Percentiles rank a stretch among this genome's conserved stretches.
phyloP scores from a whole-genome alignment of 2,888 invertebrate genomes.

The Pyrrhia umbra region DNA sequence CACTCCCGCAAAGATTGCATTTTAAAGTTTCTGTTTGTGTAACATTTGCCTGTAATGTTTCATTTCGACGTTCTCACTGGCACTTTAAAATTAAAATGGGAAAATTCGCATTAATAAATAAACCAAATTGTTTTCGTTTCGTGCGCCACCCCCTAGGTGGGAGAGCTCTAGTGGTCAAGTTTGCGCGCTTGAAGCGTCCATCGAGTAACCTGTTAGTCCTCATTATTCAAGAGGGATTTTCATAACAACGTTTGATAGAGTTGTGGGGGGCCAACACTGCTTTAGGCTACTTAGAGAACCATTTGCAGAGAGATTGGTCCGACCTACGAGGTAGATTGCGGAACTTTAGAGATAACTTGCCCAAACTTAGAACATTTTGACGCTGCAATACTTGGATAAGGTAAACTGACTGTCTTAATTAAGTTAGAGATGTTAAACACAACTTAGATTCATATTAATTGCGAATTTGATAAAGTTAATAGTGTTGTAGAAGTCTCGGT shows the following conservation, averaged over 20 bases:
- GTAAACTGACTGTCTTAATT: slow-evolving; percentile 87
- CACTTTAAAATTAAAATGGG: slow-evolving; percentile 71
- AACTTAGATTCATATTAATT: slow-evolving; percentile 74
- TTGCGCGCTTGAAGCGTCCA: slow-evolving; percentile 52
- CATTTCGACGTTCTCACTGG: slow-evolving; percentile 63
- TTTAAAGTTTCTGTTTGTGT: slow-evolving; percentile 84
- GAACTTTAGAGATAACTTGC: slow-evolving; percentile 87
- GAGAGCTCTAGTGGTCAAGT: slow-evolving; percentile 62
- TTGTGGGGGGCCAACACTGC: slow-evolving; percentile 76
- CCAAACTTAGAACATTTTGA: slow-evolving; percentile 88
- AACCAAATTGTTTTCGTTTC: slow-evolving; percentile 67
- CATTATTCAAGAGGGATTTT: slow-evolving; percentile 79
- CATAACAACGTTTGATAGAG: slow-evolving; percentile 78
- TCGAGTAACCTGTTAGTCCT: slow-evolving; percentile 69
- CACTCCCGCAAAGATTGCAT: slow-evolving; percentile 83
- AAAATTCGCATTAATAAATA: slow-evolving; percentile 61
- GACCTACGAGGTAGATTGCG: slow-evolving; percentile 87
- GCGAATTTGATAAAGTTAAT: slow-evolving; percentile 68
- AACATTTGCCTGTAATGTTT: slow-evolving; percentile 83
- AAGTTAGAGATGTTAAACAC: slow-evolving; percentile 80
- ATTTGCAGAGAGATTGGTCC: slow-evolving; percentile 86
- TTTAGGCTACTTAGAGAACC: slow-evolving; percentile 86
- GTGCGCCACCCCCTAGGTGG: slow-evolving; percentile 49
- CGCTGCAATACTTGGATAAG: slow-evolving; percentile 87
- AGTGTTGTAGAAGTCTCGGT: slow-evolving; percentile 44